Conservation (phyloP, 2,113 vertebrate species). For the Xenopus tropicalis region DNA sequence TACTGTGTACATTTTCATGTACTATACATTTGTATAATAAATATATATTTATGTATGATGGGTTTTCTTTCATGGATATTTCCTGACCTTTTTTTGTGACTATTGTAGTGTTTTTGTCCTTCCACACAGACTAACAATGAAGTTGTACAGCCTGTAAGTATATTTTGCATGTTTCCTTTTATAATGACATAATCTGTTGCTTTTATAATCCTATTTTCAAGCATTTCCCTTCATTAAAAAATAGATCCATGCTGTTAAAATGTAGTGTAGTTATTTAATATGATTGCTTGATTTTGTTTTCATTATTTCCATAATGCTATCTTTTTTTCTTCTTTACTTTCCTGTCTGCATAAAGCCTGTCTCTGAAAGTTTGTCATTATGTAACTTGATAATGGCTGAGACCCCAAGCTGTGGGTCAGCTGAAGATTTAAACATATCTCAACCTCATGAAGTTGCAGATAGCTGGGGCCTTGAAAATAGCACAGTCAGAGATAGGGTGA, state of each 20-base stretch:
- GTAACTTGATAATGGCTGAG: slow-evolving; percentile 72
- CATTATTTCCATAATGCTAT: slow-evolving; percentile 63
- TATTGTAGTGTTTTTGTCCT: slow-evolving; percentile 39
- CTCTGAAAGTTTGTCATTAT: slow-evolving; percentile 77
- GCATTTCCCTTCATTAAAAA: too few species aligned
- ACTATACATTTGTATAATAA: too few species aligned
- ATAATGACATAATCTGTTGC: background rate
- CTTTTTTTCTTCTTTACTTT: slow-evolving; percentile 70
- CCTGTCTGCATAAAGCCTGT: slow-evolving; percentile 72
- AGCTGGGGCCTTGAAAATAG: slow-evolving; percentile 79
- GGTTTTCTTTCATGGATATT: background rate
- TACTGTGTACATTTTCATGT: too few species aligned
- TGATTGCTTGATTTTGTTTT: background rate
- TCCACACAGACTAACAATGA: slow-evolving; percentile 72
- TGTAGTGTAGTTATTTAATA: too few species aligned
- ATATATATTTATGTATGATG: too few species aligned
- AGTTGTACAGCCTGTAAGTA: slow-evolving; percentile 85
- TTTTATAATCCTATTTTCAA: background rate
- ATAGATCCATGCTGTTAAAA: too few species aligned
- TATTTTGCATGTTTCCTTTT: slow-evolving; percentile 10
- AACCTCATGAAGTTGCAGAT: slow-evolving; percentile 67
- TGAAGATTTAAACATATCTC: slow-evolving; percentile 65
- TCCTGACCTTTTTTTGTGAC: background rate
- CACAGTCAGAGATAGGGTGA: slow-evolving; percentile 63
- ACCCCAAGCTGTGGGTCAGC: slow-evolving; percentile 64